Base-by-base conservation (phyloP, 2,797 vertebrate species). In the Serranus cabrilla region DNA sequence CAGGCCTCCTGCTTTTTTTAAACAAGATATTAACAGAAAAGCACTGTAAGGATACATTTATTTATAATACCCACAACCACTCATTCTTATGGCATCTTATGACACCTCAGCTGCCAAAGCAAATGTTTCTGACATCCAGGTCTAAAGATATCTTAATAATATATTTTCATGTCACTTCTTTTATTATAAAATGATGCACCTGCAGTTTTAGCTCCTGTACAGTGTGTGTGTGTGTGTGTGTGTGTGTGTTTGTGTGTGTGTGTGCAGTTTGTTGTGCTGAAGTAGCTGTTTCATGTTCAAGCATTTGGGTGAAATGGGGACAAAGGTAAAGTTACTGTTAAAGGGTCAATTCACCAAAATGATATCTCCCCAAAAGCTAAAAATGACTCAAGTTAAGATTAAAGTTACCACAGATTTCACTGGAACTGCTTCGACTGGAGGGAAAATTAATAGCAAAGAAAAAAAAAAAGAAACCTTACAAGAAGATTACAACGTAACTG, bases 221-320 rank as follows among this genome's bases (percentile, higher is more conserved):
- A 14, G 49, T 71, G 46, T 42, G 46, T 63, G 5, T 18, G 21
- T 67, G 65, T 34, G n/a, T 50, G 34, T 47, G 27, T 47, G 17
- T 51, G 46, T 27, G 37, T 23, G 7, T 16, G 18, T 61, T 42
- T 27, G 39, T 45, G 23, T 23, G 21, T 42, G 37, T 40, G 27
- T 59, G 37, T 7, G 23, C 18, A 23, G 31, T 63, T 39, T 49
- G 31, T 61, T 57, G 12, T 2, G 12, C 47, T 67, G 63, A 40
- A 51, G 37, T 64, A 40, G 17, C 54, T 55, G 50, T 43, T 50
- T 37, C 17, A 25, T 46, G 62, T 51, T 55, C 11, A 31, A 18
- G 39, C 13, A 34, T 46, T 47, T 58, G 13, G 40, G 46, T 14
- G 47, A 80, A 64, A 65, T 37, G 11, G n/a, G 63, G 37, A 47